Base-by-base conservation (phyloP, 2,888 invertebrate species). In the Globia sparganii region DNA sequence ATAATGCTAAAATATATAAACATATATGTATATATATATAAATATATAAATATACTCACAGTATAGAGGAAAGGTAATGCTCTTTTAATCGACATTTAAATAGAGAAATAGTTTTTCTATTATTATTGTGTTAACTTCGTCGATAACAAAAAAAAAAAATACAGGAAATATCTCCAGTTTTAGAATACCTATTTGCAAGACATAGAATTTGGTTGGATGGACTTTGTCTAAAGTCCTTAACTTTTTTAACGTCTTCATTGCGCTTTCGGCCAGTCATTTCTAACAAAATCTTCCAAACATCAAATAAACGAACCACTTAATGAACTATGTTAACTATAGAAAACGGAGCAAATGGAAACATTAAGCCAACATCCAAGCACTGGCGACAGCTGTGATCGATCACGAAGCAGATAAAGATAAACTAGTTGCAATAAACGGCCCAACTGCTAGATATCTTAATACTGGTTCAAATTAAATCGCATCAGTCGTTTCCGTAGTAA, bases 371-470 rank as follows among this genome's bases (percentile, higher is more conserved):
- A 53, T 67, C 58, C 43, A 81, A 53, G 31, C 43, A 21, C 64
- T 37, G 43, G n/a, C 40, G 77, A 77, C 71, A 81, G 62, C 81
- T 71, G 81, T 43, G 13, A 80, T 81, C 62, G 67, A 81, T 80
- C 81, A 71, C 67, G n/a, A 76, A 49, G 13, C 37, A 67, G 62
- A 71, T 58, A 13, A 77, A 76, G 81, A 80, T 64, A 68, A 81
- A 80, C 67, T 76, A 62, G 62, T 71, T 43, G 62, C 67, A 66
- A 76, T 76, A 81, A 80, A 71, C 58, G 49, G 46, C 40, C 40
- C 56, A 70, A 67, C 43, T 80, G 49, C 66, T 34, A 28, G 61
- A 70, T 66, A 56, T 34, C 61, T 62, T 76, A 31, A 81, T 53
- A 43, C 34, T 46, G 46, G 62, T 76, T 43, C 25, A 59, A 71